These are phyloP conservation scores for Quadriops clusia DNA, from an alignment of 2,888 invertebrate species.

Conservation along the genomic window DNA sequence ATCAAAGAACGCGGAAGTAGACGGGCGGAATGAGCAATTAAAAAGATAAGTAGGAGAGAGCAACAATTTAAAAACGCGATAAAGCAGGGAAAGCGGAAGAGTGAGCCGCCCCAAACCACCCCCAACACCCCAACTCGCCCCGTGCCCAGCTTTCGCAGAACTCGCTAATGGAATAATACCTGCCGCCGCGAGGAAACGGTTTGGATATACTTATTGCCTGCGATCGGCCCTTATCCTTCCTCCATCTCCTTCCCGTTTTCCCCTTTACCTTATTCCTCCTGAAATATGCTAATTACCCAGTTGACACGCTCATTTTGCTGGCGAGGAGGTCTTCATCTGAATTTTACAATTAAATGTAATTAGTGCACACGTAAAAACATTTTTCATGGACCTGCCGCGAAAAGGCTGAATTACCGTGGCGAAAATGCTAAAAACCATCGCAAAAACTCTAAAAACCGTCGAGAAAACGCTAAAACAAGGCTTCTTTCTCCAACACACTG, in stretches of 20 bases:
- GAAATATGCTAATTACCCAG: constrained; percentile 31
- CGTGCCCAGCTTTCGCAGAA: too few species aligned
- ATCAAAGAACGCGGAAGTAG: constrained; percentile 4
- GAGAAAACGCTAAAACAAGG: too few species aligned
- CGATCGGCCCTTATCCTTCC: constrained; percentile 10
- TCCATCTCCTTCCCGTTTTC: constrained; percentile 12
- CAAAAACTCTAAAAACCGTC: too few species aligned
- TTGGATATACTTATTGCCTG: constrained; percentile 3
- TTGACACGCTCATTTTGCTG: too few species aligned
- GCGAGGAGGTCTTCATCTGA: too few species aligned
- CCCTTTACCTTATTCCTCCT: constrained; percentile 20
- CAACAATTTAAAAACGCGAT: constrained; percentile 29
- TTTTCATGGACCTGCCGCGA: too few species aligned
- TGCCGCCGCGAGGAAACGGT: constrained; percentile 3
- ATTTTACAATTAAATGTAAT: too few species aligned
- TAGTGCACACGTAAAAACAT: too few species aligned
- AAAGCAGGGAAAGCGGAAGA: constrained; percentile 17
- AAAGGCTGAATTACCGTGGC: too few species aligned
- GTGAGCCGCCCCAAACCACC: constrained; percentile 14
- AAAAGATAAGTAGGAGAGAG: constrained; percentile 30
- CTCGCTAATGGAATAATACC: constrained; percentile 19
- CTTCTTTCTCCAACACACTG: too few species aligned
- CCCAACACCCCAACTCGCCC: too few species aligned
- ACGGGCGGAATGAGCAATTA: constrained; percentile 26
- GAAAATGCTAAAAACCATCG: too few species aligned